A percentile compares a stretch with the other conserved stretches of the same genome.
Conservation (phyloP, 2,888 invertebrate genomes). For the Ennomos erosarius region DNA sequence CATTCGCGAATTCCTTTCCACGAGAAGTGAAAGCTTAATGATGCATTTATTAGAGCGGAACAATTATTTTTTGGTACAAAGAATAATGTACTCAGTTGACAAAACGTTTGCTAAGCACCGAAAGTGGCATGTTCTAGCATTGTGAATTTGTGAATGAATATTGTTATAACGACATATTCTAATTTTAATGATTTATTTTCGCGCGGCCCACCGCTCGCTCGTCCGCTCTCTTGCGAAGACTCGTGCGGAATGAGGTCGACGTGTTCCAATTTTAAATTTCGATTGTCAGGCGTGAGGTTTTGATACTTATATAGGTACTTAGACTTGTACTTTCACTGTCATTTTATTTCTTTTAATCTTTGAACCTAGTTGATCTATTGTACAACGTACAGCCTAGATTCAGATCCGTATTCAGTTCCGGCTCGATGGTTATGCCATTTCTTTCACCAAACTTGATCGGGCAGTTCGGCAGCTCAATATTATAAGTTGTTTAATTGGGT, state of each 20-base stretch:
- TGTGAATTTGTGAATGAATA: conserved; percentile 52
- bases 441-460: conserved; percentile 33
- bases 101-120: conserved; percentile 38
- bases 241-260: conserved; percentile 74
- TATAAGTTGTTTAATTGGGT: neutral
- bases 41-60: conserved; percentile 73
- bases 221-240: conserved; percentile 68
- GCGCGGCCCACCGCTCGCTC: conserved; percentile 52
- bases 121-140: conserved; percentile 28
- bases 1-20: conserved; percentile 64
- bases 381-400: conserved; percentile 35
- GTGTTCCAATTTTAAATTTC: conserved; percentile 80
- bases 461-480: neutral
- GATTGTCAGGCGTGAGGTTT: conserved; percentile 61
- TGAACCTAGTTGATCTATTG: conserved; percentile 35
- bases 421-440: conserved; percentile 40
- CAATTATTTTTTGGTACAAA: conserved; percentile 48
- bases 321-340: conserved; percentile 68
- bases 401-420: conserved; percentile 53
- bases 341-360: conserved; percentile 40
- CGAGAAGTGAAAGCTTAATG: conserved; percentile 78
- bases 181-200: conserved; percentile 72
- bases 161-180: conserved; percentile 47
- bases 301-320: conserved; percentile 43
- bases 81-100: conserved; percentile 53